A percentile compares a stretch with the other conserved stretches of the same genome.
These are phyloP conservation scores for Erinaceus europaeus DNA, from an alignment of 2,113 vertebrate species.

Conservation along the genomic window DNA sequence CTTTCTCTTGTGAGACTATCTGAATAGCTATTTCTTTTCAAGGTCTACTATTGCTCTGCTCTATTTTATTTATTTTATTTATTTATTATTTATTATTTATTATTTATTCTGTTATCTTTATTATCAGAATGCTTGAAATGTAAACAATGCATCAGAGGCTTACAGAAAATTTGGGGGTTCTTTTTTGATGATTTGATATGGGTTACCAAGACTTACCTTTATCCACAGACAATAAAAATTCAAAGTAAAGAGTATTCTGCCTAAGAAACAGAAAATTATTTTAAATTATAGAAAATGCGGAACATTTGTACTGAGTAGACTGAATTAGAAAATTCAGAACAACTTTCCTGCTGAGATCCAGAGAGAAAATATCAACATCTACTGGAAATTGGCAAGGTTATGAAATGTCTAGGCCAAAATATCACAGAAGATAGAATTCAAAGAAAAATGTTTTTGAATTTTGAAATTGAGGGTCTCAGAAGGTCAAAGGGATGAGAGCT, in stretches of 20 bases:
- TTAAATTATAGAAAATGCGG: conserved; percentile 11
- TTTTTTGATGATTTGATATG: background rate
- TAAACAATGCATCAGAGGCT: background rate
- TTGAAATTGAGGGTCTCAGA: background rate
- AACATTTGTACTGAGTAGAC: background rate
- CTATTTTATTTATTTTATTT: no score
- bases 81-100: no score
- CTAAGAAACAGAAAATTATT: background rate
- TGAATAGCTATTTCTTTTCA: background rate
- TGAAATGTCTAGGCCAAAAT: background rate
- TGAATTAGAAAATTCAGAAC: background rate
- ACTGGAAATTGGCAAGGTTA: background rate
- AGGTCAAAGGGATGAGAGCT: background rate
- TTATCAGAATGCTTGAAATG: background rate
- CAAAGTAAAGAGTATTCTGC: background rate
- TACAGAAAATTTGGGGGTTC: background rate
- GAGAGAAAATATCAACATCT: background rate
- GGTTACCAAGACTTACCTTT: background rate
- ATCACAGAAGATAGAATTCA: background rate
- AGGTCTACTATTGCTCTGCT: background rate
- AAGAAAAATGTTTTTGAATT: background rate
- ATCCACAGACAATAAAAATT: background rate
- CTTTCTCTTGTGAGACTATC: background rate
- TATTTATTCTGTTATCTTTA: background rate
- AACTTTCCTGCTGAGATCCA: background rate